phyloP scores from a whole-genome alignment of 2,888 invertebrate genomes.

The Acanthosepion pharaonis region DNA sequence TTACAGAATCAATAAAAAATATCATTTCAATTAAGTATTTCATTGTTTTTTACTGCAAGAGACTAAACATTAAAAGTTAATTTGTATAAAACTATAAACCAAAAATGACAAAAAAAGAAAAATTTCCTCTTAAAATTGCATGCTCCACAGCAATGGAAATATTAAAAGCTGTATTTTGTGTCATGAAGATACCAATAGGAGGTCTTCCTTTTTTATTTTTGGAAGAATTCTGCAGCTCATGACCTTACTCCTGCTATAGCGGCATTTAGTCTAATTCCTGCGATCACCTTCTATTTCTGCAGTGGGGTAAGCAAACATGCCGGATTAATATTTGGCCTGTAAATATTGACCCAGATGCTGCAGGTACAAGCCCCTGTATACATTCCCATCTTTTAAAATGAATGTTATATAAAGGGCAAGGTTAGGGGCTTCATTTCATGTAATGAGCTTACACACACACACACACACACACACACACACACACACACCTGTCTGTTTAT shows the following conservation, averaged over 20 bases:
- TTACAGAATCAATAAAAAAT: no score
- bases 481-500: no score
- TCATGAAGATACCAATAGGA: not conserved
- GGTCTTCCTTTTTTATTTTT: not conserved
- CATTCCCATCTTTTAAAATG: not conserved
- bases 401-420: not conserved
- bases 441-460: not conserved
- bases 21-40: no score
- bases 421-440: not conserved
- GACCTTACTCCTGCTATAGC: not conserved
- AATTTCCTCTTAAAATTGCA: no score
- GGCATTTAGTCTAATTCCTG: not conserved
- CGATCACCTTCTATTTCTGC: not conserved
- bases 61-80: no score
- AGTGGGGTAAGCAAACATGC: not conserved
- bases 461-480: not conserved
- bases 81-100: no score
- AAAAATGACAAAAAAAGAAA: no score
- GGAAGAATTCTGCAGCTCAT: not conserved
- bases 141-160: not conserved
- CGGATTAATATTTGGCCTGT: slow-evolving; percentile 16
- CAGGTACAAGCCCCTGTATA: not conserved
- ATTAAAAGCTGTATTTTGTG: not conserved
- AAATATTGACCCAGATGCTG: not conserved
- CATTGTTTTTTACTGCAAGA: no score